Conservation (phyloP, 1,140 invertebrate species). For the Drosophila sechellia region DNA sequence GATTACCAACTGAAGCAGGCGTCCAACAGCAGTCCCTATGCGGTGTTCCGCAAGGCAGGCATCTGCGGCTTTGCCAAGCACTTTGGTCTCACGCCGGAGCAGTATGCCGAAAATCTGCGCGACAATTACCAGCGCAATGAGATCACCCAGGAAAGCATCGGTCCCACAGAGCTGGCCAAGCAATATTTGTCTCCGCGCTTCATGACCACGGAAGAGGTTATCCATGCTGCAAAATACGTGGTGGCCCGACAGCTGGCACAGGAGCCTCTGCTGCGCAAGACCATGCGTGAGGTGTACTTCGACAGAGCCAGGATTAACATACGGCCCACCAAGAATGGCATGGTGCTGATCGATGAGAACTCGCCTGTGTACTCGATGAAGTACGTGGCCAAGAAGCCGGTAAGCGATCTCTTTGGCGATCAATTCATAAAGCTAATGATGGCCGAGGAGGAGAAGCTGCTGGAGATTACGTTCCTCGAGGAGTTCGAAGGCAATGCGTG, state of each 20-base stretch:
- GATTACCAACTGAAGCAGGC: constrained; percentile 91
- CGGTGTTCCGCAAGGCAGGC: constrained; percentile 93
- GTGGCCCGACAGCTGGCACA: constrained; percentile 96
- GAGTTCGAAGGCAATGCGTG: constrained; percentile 91
- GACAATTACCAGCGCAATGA: constrained; percentile 99
- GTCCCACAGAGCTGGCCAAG: constrained; percentile 92
- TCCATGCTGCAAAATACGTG: constrained; percentile 96
- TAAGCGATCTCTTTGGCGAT: constrained; percentile 94
- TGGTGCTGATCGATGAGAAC: constrained; percentile 97
- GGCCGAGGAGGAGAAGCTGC: constrained; percentile 94
- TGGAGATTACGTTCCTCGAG: constrained; percentile 90
- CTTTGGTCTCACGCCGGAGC: constrained; percentile 97
- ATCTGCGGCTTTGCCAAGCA: constrained; percentile 94
- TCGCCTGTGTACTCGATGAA: constrained; percentile 95
- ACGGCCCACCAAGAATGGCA: constrained; percentile 94
- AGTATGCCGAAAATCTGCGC: constrained; percentile 98
- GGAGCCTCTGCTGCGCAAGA: constrained; percentile 95
- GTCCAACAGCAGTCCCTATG: constrained; percentile 93
- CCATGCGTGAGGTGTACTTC: constrained; percentile 95
- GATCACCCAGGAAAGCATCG: constrained; percentile 94
- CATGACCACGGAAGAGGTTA: constrained; percentile 89
- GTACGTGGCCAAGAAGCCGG: constrained; percentile 97
- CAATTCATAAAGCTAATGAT: constrained; percentile 94
- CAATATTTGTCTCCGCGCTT: constrained; percentile 88
- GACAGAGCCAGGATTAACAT: constrained; percentile 94